Base-by-base conservation (phyloP, 2,797 vertebrate genomes). In the Sarcoramphus papa region DNA sequence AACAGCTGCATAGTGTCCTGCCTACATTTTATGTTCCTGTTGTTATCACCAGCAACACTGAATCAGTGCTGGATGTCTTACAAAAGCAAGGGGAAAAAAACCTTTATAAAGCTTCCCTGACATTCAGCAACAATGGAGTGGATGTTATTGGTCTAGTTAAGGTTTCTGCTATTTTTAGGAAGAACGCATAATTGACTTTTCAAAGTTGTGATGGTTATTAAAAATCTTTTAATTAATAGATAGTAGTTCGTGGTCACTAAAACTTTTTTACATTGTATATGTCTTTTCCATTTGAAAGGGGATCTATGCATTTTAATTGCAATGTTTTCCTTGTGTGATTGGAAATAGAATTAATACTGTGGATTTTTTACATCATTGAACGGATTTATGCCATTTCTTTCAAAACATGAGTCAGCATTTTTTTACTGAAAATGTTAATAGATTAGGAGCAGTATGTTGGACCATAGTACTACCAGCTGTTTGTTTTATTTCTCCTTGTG, bases 401-500 rank as follows among this genome's bases (percentile, higher is more conserved):
- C 27, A 23, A 76, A 64, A 40, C 18, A 40, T 64, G 85, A 97
- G 86, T 92, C 95, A 43, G 92, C 95, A 40, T 92, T 77, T 97
- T 96, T 85, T 82, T 64, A 0, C 81, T 24, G 83, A 59, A 64
- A 74, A 23, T 68, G 83, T 82, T 65, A 80, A 17, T 40, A 9
- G 94, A 85, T 92, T 23, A 88, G 93, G 84, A 97, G 90, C 91
- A 67, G 72, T 53, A 22, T 82, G 81, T 91, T 51, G 94, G 94
- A 75, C 95, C 69, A 53, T 31, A 62, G 78, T 93, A 86, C 91
- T 83, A 35, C 94, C 88, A 92, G 93, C 95, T 88, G 78, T 90
- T 95, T 95, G 96, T 96, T 98, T 97, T 97, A 96, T 97, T 93
- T 97, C 94, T 97, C 97, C 97, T 94, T 81, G 88, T 14, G 94